These are phyloP conservation scores for Syngnathus acus DNA, from an alignment of 2,797 vertebrate species.

Conservation along the genomic window DNA sequence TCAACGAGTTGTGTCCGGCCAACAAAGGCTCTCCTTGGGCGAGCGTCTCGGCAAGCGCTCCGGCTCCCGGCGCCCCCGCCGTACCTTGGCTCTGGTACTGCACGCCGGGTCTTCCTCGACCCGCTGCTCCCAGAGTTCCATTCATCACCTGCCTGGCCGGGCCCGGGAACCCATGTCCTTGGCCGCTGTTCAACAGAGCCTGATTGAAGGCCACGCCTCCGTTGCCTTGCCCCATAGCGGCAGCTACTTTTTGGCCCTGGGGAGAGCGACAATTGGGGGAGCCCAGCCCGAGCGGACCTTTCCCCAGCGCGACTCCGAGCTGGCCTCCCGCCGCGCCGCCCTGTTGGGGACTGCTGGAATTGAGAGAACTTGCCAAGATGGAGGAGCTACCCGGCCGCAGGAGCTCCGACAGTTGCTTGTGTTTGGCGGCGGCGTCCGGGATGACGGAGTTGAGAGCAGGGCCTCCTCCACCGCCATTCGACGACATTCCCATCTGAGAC, in stretches of 20 bases:
- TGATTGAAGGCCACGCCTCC: constrained; percentile 84
- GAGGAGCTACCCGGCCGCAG: constrained; percentile 83
- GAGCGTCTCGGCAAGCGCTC: constrained; percentile 89
- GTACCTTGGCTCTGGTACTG: constrained; percentile 83
- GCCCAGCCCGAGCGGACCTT: constrained; percentile 83
- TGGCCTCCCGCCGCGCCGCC: constrained; percentile 72
- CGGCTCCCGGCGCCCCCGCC: constrained; percentile 73
- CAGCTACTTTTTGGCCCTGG: constrained; percentile 85
- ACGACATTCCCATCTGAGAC: constrained; percentile 76
- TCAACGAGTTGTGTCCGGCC: constrained; percentile 78
- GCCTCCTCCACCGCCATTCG: constrained; percentile 58
- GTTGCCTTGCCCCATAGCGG: constrained; percentile 70
- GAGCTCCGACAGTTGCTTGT: constrained; percentile 96
- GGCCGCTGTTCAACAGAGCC: constrained; percentile 86
- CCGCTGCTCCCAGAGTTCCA: constrained; percentile 82
- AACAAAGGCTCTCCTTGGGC: constrained; percentile 85
- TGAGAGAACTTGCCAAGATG: constrained; percentile 74
- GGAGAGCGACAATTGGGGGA: constrained; percentile 75
- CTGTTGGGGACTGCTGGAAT: constrained; percentile 77
- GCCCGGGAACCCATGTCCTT: constrained; percentile 82
- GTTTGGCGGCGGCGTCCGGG: constrained; percentile 92
- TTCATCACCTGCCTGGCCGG: constrained; percentile 90
- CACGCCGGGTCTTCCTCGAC: constrained; percentile 79
- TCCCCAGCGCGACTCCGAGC: constrained; percentile 75
- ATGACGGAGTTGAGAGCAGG: constrained; percentile 79